These are phyloP conservation scores for Arnoldichthys spilopterus DNA, from an alignment of 2,797 vertebrate genomes.

Conservation along the genomic window DNA sequence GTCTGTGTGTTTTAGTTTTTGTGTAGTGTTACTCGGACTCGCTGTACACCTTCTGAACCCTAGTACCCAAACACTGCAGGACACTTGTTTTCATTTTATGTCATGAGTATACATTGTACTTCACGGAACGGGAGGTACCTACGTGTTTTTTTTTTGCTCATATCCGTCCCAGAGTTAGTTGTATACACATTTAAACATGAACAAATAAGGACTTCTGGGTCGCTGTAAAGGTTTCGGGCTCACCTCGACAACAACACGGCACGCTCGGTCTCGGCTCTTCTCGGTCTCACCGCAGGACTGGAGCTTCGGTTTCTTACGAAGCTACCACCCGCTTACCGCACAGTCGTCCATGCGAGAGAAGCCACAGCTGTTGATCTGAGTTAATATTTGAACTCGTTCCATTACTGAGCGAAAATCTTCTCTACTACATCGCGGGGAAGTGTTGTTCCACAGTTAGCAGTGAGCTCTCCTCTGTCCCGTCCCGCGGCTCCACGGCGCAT, in stretches of 20 bases:
- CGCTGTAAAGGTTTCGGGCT: slow-evolving; percentile 10
- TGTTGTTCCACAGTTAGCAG: not conserved
- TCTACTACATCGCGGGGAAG: not conserved
- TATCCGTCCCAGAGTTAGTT: too few relatives aligned
- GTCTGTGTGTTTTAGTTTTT: too few relatives aligned
- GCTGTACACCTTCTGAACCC: too few relatives aligned
- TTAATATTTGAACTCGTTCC: not conserved
- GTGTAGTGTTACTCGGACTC: too few relatives aligned
- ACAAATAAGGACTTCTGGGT: not conserved
- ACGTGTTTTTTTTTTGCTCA: too few relatives aligned
- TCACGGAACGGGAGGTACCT: too few relatives aligned
- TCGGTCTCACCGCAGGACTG: too few relatives aligned
- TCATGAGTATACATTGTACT: too few relatives aligned
- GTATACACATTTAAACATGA: not conserved
- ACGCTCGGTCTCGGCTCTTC: too few relatives aligned
- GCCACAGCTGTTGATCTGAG: not conserved
- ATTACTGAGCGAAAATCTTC: slow-evolving; percentile 9
- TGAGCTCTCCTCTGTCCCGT: not conserved
- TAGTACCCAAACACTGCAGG: too few relatives aligned
- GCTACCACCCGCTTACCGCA: slow-evolving; percentile 15
- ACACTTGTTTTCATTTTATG: too few relatives aligned
- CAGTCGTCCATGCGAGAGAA: not conserved
- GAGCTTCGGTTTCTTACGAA: not conserved
- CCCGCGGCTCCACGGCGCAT: slow-evolving; percentile 33
- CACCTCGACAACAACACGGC: slow-evolving; percentile 17